A percentile compares a stretch with the other conserved stretches of the same genome.
phyloP scores from a whole-genome alignment of 2,113 vertebrate genomes.

The Azemiops feae region DNA sequence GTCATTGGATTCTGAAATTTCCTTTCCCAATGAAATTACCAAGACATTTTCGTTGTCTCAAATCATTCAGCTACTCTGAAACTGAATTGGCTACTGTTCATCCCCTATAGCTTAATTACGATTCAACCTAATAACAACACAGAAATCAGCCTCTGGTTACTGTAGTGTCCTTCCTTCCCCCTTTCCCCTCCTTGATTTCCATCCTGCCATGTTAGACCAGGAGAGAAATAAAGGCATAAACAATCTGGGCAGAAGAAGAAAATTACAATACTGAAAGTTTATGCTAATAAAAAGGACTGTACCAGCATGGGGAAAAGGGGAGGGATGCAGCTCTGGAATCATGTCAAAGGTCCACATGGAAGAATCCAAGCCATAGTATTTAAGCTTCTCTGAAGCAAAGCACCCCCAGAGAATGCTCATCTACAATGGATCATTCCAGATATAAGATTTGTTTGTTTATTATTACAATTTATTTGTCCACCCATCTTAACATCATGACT shows the following conservation, averaged over 20 bases:
- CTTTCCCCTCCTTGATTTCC: neutral
- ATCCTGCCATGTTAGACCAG: neutral
- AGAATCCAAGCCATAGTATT: neutral
- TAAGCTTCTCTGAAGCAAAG: neutral
- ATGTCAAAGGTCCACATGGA: neutral
- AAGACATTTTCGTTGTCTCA: neutral
- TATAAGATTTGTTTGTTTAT: neutral
- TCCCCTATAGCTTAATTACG: neutral
- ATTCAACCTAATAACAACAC: neutral
- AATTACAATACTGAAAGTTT: neutral
- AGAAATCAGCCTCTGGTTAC: neutral
- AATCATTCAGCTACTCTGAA: neutral
- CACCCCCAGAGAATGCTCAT: neutral
- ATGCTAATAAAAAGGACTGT: neutral
- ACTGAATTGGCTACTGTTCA: neutral
- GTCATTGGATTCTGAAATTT: neutral
- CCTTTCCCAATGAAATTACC: neutral
- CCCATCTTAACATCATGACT: neutral
- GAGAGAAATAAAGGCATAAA: neutral
- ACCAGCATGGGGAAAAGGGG: neutral
- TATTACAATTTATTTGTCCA: neutral
- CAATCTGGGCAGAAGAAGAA: neutral
- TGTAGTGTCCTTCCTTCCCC: neutral
- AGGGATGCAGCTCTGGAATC: neutral
- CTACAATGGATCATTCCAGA: neutral